phyloP scores from a whole-genome alignment of 2,113 vertebrate species.

The Dipodomys merriami region DNA sequence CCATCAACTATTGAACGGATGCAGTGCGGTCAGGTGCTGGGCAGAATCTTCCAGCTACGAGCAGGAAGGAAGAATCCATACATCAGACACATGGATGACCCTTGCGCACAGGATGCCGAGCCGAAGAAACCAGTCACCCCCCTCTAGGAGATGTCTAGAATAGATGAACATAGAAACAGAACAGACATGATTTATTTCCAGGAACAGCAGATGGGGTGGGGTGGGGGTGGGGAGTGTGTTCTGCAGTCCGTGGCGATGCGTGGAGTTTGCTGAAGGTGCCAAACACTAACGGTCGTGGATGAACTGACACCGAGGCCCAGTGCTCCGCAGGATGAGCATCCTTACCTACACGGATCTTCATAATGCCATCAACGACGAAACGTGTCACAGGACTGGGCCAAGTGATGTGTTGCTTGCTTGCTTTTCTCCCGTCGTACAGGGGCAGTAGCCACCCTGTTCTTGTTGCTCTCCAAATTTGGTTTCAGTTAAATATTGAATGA shows the following conservation, averaged over 20 bases:
- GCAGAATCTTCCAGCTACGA: rapidly evolving
- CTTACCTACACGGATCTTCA: no score
- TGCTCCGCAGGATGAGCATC: no score
- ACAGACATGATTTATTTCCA: rapidly evolving
- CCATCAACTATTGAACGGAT: rapidly evolving
- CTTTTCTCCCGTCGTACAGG: background rate
- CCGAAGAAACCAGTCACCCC: background rate
- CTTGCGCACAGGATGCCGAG: background rate
- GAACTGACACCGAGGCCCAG: no score
- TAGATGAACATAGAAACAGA: background rate
- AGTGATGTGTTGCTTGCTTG: rapidly evolving
- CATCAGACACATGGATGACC: rapidly evolving
- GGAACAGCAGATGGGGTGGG: rapidly evolving
- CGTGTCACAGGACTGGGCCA: no score
- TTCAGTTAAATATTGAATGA: background rate
- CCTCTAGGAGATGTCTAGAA: background rate
- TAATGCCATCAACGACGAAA: no score
- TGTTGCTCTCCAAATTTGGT: background rate
- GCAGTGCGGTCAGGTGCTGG: rapidly evolving
- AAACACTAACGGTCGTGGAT: no score
- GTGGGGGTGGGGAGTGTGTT: rapidly evolving
- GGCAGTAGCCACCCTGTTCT: background rate
- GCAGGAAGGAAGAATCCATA: rapidly evolving
- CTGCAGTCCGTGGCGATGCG: no score
- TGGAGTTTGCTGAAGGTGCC: no score